Percentiles rank a stretch among this genome's conserved stretches.
Evolutionary conservation across 2,797 vertebrate species (phyloP).

Genomic region (Ceryle rudis): DNA sequence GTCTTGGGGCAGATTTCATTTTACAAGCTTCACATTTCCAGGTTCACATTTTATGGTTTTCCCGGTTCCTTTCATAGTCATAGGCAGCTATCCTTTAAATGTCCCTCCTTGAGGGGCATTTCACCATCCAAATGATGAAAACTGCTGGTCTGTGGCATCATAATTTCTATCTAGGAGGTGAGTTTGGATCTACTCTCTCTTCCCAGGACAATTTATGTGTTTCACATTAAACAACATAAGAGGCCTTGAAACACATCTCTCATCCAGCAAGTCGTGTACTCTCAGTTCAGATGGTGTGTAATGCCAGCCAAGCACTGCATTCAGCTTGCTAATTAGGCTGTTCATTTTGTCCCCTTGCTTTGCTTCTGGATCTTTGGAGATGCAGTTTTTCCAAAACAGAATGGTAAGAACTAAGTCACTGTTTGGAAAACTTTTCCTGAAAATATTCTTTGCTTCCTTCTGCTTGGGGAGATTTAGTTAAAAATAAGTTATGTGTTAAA

Average conservation of each 20-base stretch:
- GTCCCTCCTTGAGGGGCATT: background rate
- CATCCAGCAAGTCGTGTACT: background rate
- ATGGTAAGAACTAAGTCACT: background rate
- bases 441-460: background rate
- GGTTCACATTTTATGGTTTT: background rate
- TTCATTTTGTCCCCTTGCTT: background rate
- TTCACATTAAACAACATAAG: background rate
- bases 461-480: background rate
- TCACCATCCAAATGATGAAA: background rate
- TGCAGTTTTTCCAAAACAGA: background rate
- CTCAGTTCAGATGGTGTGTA: background rate
- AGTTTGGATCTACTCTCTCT: background rate
- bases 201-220: background rate
- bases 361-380: background rate
- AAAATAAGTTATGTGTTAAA: background rate
- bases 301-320: background rate
- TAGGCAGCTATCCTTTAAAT: background rate
- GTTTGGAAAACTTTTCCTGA: background rate
- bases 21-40: background rate
- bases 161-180: background rate
- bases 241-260: background rate
- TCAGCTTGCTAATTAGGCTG: background rate
- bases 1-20: background rate
- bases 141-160: background rate
- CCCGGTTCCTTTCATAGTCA: rapidly evolving